Percentiles rank a stretch among this genome's conserved stretches.
Evolutionary conservation across 2,113 vertebrate species (phyloP).

Genomic region (Lanius collurio): DNA sequence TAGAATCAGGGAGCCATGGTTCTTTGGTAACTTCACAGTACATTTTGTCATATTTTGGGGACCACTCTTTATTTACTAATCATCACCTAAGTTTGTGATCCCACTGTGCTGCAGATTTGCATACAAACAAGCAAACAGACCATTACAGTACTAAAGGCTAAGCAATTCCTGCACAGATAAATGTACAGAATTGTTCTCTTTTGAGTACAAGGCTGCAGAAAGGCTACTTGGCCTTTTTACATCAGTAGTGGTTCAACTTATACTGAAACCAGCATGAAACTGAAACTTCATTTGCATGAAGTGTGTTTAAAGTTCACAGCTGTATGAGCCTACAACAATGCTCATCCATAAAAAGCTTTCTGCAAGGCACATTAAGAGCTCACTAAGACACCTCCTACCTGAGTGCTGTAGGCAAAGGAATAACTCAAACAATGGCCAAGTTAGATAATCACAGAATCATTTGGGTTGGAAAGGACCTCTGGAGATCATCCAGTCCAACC

Average conservation of each 20-base stretch:
- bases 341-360: not conserved
- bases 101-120: not conserved
- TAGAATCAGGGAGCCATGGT: not conserved
- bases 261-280: not conserved
- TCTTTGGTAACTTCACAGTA: not conserved
- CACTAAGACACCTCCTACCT: not conserved
- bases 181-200: accelerated
- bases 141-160: not conserved
- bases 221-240: not conserved
- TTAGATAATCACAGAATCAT: not conserved
- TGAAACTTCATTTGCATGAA: not conserved
- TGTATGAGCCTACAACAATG: not conserved
- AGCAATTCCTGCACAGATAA: not conserved
- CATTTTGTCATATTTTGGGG: not conserved
- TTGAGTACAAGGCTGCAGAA: not conserved
- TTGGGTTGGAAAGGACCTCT: not conserved
- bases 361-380: not conserved
- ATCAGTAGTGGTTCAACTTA: not conserved
- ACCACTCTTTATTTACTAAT: not conserved
- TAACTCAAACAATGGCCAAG: not conserved
- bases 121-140: not conserved
- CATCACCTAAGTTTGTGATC: not conserved
- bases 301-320: accelerated
- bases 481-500: not conserved
- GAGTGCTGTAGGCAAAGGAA: not conserved